These are phyloP conservation scores for Epinephelus moara DNA, from an alignment of 2,113 vertebrate species.

Conservation along the genomic window DNA sequence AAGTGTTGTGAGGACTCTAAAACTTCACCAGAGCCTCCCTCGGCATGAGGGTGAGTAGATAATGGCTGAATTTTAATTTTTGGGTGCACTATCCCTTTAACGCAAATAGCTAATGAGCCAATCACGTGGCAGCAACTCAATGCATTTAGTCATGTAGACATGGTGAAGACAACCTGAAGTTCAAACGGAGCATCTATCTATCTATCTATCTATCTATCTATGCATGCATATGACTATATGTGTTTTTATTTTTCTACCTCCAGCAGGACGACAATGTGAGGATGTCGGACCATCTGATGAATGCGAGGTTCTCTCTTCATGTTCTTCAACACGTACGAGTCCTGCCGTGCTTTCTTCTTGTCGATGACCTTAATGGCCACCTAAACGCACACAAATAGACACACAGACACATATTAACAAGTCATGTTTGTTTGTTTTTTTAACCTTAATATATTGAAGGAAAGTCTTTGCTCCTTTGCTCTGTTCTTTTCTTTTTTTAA, in stretches of 20 bases:
- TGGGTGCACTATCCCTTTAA: too few relatives aligned
- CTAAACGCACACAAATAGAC: conserved; percentile 65
- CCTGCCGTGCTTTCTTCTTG: conserved; percentile 90
- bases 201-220: too few relatives aligned
- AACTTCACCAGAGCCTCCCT: too few relatives aligned
- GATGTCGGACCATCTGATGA: conserved; percentile 89
- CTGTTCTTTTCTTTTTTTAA: not conserved
- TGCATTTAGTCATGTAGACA: too few relatives aligned
- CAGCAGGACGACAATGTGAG: conserved; percentile 85
- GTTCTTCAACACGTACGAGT: conserved; percentile 88
- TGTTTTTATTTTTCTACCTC: conserved; percentile 65
- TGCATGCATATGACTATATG: not conserved
- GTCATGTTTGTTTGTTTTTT: not conserved
- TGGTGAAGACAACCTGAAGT: too few relatives aligned
- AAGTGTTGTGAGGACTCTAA: too few relatives aligned
- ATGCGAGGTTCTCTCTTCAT: conserved; percentile 88
- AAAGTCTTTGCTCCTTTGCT: not conserved
- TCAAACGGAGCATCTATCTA: too few relatives aligned
- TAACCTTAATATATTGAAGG: not conserved
- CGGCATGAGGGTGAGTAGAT: too few relatives aligned
- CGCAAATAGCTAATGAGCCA: too few relatives aligned
- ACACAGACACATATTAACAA: not conserved
- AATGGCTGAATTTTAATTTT: too few relatives aligned
- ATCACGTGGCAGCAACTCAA: too few relatives aligned
- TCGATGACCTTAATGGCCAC: conserved; percentile 91